Evolutionary conservation across 2,797 vertebrate genomes (phyloP), one percentile per base, ranked within the genome.

Genomic region (Nothura maculosa): DNA sequence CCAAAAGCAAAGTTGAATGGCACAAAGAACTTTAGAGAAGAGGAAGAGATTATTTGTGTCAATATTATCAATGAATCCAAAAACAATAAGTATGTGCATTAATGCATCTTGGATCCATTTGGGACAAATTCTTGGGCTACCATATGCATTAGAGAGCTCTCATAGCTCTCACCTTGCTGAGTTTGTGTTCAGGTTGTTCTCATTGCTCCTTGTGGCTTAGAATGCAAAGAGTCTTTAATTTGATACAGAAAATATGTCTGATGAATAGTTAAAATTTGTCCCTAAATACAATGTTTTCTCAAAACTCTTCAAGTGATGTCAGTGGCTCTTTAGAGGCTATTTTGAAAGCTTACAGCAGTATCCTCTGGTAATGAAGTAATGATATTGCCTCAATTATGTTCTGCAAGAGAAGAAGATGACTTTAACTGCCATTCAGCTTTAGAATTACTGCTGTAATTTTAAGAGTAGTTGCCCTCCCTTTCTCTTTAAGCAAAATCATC

Each of bases 361-460:
- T 74, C 64, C 27, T 87, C 16, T 18, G 55, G 40, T 95, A 94
- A 93, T 81, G 84, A 95, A 63, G 34, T 81, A 81, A 80, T 54
- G 82, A 82, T 40, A 81, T 57, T 69, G 64, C 38, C 50, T 91
- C 86, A 92, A 32, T 96, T 95, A 88, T 36, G 20, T 61, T 40
- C 67, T 92, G 76, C 36, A 64, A 79, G 21, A n/a, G 50, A 94
- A 88, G 70, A 88, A 3, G 3, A 72, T 60, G 36, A 58, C 69
- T 67, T 89, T 69, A 95, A 55, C 72, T 92, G 66, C 43, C 50
- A 82, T 85, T 95, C 84, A 89, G 75, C 48, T 92, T 78, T 66
- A 72, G 76, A 95, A 95, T 92, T 91, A 92, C 36, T 76, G 72
- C 38, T 82, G 34, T 74, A 84, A 94, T 91, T 96, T 91, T 66